Conservation (phyloP, 2,888 invertebrate genomes). For the Hydrotaea cyrtoneurina region DNA sequence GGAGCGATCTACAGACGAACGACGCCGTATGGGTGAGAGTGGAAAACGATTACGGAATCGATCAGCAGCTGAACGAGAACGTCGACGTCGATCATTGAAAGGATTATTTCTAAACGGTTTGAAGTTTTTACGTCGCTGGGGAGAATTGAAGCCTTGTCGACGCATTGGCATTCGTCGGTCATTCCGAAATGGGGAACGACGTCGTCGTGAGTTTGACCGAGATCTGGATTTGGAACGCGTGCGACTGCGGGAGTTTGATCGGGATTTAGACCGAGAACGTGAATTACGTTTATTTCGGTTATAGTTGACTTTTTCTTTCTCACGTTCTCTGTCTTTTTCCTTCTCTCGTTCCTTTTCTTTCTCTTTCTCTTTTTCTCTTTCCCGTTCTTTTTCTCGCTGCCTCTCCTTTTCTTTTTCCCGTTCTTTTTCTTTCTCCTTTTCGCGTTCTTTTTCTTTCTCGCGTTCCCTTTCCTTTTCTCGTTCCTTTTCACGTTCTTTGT, state of each 20-base stretch:
- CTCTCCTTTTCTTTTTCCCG: conserved; percentile 34
- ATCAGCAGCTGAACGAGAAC: conserved; percentile 76
- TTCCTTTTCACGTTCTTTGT: conserved; percentile 69
- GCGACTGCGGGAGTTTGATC: conserved; percentile 57
- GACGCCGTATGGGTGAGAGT: conserved; percentile 76
- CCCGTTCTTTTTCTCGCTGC: conserved; percentile 48
- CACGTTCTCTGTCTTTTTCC: conserved; percentile 80
- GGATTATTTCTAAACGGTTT: conserved; percentile 74
- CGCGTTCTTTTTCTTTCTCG: conserved; percentile 52
- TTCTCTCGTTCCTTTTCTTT: conserved; percentile 79
- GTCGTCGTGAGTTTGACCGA: conserved; percentile 70
- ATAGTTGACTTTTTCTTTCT: conserved; percentile 65
- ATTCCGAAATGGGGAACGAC: conserved; percentile 72
- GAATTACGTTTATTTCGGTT: conserved; percentile 17
- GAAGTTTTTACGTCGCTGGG: conserved; percentile 73
- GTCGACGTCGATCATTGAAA: conserved; percentile 76
- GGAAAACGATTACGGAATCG: conserved; percentile 77
- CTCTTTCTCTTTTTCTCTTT: conserved; percentile 40
- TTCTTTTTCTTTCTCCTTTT: conserved; percentile 45
- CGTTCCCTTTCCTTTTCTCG: conserved; percentile 55
- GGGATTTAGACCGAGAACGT: conserved; percentile 61
- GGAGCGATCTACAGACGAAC: conserved; percentile 71
- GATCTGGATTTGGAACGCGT: conserved; percentile 70
- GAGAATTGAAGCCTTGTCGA: conserved; percentile 74
- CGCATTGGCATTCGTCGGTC: conserved; percentile 73